Percentiles rank a stretch among this genome's conserved stretches.
Evolutionary conservation across 2,888 invertebrate species (phyloP).

Genomic region (Flabesymbios commensalis): DNA sequence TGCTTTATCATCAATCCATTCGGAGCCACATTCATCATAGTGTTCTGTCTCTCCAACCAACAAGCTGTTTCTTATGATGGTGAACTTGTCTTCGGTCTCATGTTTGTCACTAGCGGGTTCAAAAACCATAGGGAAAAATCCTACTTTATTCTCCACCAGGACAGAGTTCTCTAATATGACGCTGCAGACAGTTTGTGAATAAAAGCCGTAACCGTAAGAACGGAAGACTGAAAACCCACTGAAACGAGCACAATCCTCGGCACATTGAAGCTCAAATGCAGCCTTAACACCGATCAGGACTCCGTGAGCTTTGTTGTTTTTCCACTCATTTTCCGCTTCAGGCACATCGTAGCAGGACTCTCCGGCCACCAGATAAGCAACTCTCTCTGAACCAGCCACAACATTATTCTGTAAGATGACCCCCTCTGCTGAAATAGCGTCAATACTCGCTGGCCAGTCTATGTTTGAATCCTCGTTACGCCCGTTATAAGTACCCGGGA

Average conservation of each 20-base stretch:
- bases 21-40: too few relatives aligned
- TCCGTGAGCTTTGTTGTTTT: slow-evolving; percentile 40
- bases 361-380: slow-evolving; percentile 29
- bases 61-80: slow-evolving; percentile 32
- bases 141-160: slow-evolving; percentile 45
- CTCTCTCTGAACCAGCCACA: slow-evolving; percentile 47
- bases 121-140: slow-evolving; percentile 42
- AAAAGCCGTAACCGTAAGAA: slow-evolving; percentile 48
- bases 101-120: slow-evolving; percentile 33
- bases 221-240: slow-evolving; percentile 43
- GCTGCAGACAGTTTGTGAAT: slow-evolving; percentile 28
- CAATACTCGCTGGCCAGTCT: slow-evolving; percentile 40
- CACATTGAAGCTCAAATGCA: slow-evolving; percentile 33
- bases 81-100: slow-evolving; percentile 10
- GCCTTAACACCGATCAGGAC: slow-evolving; percentile 36
- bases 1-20: too few relatives aligned
- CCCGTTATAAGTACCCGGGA: slow-evolving; percentile 44
- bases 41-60: slow-evolving; percentile 49
- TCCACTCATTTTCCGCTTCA: not conserved
- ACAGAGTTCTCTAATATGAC: slow-evolving; percentile 35
- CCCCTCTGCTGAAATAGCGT: slow-evolving; percentile 18
- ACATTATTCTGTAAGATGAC: slow-evolving; percentile 38
- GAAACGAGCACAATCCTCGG: slow-evolving; percentile 25
- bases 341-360: slow-evolving; percentile 1
- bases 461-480: slow-evolving; percentile 39